phyloP scores from a whole-genome alignment of 2,888 invertebrate species.

The Entomobrya proxima region DNA sequence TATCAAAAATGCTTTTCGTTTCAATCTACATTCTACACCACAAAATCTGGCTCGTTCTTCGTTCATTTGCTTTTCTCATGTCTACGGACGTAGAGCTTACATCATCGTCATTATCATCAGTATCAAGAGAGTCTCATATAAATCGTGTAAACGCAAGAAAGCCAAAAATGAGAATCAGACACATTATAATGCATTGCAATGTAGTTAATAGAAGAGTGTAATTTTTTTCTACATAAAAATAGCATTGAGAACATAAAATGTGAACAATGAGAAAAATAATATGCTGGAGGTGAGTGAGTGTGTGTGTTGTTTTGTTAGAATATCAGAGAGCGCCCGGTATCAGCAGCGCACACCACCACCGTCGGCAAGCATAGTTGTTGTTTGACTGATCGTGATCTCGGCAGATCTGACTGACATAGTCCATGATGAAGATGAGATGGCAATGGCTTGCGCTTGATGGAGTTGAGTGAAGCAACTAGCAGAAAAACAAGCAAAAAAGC shows the following conservation, averaged over 20 bases:
- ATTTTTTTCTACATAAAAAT: neutral
- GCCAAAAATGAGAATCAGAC: no score
- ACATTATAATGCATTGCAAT: no score
- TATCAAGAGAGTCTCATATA: no score
- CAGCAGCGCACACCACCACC: neutral
- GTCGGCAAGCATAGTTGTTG: conserved; percentile 47
- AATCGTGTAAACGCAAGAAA: no score
- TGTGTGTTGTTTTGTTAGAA: neutral
- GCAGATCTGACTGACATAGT: conserved; percentile 21
- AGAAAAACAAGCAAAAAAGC: neutral
- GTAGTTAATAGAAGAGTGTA: no score
- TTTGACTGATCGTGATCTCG: conserved; percentile 49
- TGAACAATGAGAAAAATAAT: conserved; percentile 15
- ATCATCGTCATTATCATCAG: no score
- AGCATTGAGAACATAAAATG: neutral
- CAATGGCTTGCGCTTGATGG: conserved; percentile 11
- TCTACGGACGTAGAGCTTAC: no score
- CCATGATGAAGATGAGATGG: neutral
- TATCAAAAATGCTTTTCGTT: no score
- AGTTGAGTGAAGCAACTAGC: conserved; percentile 8
- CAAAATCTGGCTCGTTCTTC: no score
- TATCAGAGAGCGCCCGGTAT: conserved; percentile 14
- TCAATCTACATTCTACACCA: no score
- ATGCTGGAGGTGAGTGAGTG: neutral
- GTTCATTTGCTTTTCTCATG: no score